phyloP scores from a whole-genome alignment of 2,888 invertebrate genomes.

The Caradrina kadenii region DNA sequence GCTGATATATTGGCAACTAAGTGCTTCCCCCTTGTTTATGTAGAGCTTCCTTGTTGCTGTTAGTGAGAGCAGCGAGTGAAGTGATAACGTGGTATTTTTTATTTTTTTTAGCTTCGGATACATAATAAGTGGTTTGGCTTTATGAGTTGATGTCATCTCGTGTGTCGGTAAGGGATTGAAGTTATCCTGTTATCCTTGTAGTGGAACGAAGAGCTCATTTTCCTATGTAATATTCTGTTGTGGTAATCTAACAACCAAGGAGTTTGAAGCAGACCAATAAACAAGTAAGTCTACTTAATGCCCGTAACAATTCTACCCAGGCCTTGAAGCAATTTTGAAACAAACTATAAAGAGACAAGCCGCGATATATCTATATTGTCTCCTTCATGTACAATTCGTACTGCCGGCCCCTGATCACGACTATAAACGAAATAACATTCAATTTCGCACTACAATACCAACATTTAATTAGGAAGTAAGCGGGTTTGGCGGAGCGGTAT shows the following conservation, averaged over 20 bases:
- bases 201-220: background rate
- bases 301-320: background rate
- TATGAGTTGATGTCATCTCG: slow-evolving; percentile 27
- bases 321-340: background rate
- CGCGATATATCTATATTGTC: background rate
- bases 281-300: background rate
- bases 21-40: slow-evolving; percentile 51
- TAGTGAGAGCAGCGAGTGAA: slow-evolving; percentile 45
- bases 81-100: slow-evolving; percentile 50
- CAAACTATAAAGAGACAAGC: background rate
- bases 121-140: slow-evolving; percentile 31
- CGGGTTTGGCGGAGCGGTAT: slow-evolving; percentile 21
- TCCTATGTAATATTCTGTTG: background rate
- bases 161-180: background rate
- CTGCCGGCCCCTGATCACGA: background rate
- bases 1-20: slow-evolving; percentile 52
- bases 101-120: slow-evolving; percentile 34
- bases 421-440: slow-evolving; percentile 21
- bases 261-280: background rate
- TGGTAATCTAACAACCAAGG: background rate
- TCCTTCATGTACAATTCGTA: background rate
- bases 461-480: slow-evolving; percentile 51
- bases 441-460: slow-evolving; percentile 30
- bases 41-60: slow-evolving; percentile 52
- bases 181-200: background rate